These are phyloP conservation scores for Drosophila novamexicana DNA, from an alignment of 1,140 invertebrate genomes.

Conservation along the genomic window DNA sequence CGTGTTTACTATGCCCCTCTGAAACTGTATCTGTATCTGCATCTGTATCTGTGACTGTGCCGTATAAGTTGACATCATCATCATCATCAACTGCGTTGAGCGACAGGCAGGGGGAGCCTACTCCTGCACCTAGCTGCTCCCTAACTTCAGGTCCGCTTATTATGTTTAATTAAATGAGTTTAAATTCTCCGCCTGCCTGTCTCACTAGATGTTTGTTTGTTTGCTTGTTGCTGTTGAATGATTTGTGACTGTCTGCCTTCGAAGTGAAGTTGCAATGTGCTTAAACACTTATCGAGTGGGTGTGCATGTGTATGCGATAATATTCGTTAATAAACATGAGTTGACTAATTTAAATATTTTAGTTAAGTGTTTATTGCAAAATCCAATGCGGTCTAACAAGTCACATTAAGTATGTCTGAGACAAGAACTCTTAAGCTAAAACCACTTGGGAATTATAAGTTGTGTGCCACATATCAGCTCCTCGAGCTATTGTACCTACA, in stretches of 20 bases:
- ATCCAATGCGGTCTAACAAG: background rate
- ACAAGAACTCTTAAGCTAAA: background rate
- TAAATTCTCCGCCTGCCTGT: conserved; percentile 32
- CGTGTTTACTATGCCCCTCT: conserved; percentile 62
- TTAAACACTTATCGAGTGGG: conserved; percentile 31
- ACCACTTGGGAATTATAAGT: background rate
- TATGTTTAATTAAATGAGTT: conserved; percentile 53
- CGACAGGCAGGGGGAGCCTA: conserved; percentile 22
- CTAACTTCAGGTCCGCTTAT: conserved; percentile 5
- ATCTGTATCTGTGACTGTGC: background rate
- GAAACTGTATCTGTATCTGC: conserved; percentile 23
- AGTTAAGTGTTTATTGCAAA: conserved; percentile 4
- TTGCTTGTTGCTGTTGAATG: conserved; percentile 61
- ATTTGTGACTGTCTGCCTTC: conserved; percentile 54
- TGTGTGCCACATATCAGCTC: background rate
- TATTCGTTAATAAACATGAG: conserved; percentile 16
- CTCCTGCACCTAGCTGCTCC: conserved; percentile 27
- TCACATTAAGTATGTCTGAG: background rate
- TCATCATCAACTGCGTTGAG: conserved; percentile 40
- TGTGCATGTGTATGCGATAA: background rate
- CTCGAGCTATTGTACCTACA: too few species aligned
- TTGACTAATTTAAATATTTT: conserved; percentile 25
- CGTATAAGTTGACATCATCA: conserved; percentile 71
- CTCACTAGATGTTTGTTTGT: conserved; percentile 31
- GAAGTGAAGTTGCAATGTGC: conserved; percentile 18